A percentile compares a stretch with the other conserved stretches of the same genome.
phyloP scores from a whole-genome alignment of 1,140 invertebrate genomes.

The Saccostrea glomerata region DNA sequence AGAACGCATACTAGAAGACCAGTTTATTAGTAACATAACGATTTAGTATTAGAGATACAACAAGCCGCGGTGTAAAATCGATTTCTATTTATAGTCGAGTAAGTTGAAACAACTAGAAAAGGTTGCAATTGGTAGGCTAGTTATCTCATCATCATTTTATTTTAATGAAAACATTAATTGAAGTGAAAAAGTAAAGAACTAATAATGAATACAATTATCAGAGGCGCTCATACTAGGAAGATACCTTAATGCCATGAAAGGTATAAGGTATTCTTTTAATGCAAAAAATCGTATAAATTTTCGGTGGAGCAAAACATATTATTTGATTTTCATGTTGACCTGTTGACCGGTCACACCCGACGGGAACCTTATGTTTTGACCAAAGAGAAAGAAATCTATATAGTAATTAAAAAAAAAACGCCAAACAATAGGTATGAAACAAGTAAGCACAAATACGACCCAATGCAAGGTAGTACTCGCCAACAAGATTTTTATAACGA shows the following conservation, averaged over 20 bases:
- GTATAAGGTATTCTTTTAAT: background rate
- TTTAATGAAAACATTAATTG: background rate
- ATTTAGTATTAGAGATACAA: background rate
- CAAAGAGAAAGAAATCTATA: background rate
- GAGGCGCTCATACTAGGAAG: background rate
- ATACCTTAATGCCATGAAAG: background rate
- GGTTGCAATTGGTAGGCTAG: background rate
- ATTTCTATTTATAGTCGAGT: background rate
- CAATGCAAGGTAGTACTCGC: no score
- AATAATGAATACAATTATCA: background rate
- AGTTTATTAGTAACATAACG: background rate
- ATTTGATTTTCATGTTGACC: background rate
- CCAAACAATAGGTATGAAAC: no score
- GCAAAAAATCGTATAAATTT: background rate
- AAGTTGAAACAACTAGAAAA: conserved; percentile 8
- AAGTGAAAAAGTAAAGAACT: background rate
- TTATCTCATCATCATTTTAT: background rate
- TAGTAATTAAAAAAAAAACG: background rate
- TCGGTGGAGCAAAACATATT: background rate
- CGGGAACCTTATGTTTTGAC: background rate
- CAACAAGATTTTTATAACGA: no score
- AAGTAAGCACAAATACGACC: no score
- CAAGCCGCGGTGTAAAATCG: background rate
- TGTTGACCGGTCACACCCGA: background rate
- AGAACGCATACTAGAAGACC: background rate